These are phyloP conservation scores for Euzophera pinguis DNA, from an alignment of 2,888 invertebrate genomes.

Conservation along the genomic window DNA sequence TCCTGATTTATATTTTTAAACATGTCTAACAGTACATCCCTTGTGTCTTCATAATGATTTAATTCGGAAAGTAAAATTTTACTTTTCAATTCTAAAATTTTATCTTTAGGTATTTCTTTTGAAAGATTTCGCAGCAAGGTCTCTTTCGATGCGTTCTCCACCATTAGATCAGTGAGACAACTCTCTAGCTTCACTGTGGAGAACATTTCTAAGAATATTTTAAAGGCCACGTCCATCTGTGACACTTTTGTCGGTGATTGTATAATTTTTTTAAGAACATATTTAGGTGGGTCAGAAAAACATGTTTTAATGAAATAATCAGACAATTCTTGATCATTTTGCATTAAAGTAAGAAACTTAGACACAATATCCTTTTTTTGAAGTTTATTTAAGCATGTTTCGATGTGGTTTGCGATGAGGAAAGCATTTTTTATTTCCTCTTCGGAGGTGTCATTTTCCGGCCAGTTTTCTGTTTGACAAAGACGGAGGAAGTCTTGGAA, in stretches of 20 bases:
- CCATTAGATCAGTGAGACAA: conserved; percentile 53
- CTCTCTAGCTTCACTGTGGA: conserved; percentile 48
- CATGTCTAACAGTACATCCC: conserved; percentile 34
- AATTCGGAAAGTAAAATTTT: conserved; percentile 46
- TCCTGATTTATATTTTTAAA: conserved; percentile 42
- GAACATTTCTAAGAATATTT: conserved; percentile 50
- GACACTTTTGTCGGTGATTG: conserved; percentile 45
- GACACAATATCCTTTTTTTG: conserved; percentile 58
- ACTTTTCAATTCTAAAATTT: conserved; percentile 50
- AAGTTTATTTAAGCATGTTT: conserved; percentile 70
- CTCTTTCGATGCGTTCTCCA: conserved; percentile 62
- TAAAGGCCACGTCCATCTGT: conserved; percentile 50
- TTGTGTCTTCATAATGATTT: conserved; percentile 29
- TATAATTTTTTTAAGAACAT: conserved; percentile 58
- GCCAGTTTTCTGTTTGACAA: conserved; percentile 71
- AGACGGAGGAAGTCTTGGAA: conserved; percentile 75
- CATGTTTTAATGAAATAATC: conserved; percentile 43
- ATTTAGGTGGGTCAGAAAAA: conserved; percentile 57
- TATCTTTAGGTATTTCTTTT: conserved; percentile 41
- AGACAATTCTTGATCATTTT: conserved; percentile 34
- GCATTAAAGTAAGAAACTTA: conserved; percentile 54
- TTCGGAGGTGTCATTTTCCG: conserved; percentile 51
- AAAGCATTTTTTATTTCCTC: conserved; percentile 77
- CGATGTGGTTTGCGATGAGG: conserved; percentile 74
- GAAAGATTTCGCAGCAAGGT: conserved; percentile 46